These are phyloP conservation scores for Clusia tigrina DNA, from an alignment of 2,888 invertebrate species.

Conservation along the genomic window DNA sequence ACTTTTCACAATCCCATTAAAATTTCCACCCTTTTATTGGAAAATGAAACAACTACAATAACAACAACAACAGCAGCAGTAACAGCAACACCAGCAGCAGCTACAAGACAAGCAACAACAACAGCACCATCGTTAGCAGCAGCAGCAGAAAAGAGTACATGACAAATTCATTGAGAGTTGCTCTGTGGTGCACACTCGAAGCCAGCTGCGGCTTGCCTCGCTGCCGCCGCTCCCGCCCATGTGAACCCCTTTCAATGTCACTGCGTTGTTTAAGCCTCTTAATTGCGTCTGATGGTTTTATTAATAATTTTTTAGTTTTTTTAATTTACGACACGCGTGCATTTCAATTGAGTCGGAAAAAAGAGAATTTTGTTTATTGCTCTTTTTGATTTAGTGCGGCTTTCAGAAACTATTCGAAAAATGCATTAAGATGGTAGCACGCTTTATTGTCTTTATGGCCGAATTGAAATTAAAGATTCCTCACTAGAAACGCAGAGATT, in stretches of 20 bases:
- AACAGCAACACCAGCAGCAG: background rate
- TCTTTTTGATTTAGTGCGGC: too few species aligned
- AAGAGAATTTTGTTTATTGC: too few species aligned
- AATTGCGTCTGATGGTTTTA: background rate
- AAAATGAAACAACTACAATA: background rate
- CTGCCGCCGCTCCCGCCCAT: background rate
- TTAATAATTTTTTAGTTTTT: background rate
- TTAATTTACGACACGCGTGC: background rate
- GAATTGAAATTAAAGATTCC: too few species aligned
- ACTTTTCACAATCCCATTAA: background rate
- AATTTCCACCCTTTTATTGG: background rate
- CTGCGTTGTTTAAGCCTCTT: background rate
- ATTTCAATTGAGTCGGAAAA: too few species aligned
- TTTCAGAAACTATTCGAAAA: too few species aligned
- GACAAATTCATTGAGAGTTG: too few species aligned
- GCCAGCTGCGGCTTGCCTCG: background rate
- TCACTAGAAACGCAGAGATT: too few species aligned
- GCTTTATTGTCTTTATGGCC: too few species aligned
- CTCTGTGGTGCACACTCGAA: background rate
- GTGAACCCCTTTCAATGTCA: slow-evolving; percentile 5
- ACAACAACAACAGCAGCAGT: background rate
- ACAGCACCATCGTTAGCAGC: background rate
- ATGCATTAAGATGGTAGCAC: too few species aligned
- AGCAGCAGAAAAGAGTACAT: background rate
- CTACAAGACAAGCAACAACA: background rate